These are phyloP conservation scores for Heloderma charlesbogerti DNA, from an alignment of 2,113 vertebrate species.

Conservation along the genomic window DNA sequence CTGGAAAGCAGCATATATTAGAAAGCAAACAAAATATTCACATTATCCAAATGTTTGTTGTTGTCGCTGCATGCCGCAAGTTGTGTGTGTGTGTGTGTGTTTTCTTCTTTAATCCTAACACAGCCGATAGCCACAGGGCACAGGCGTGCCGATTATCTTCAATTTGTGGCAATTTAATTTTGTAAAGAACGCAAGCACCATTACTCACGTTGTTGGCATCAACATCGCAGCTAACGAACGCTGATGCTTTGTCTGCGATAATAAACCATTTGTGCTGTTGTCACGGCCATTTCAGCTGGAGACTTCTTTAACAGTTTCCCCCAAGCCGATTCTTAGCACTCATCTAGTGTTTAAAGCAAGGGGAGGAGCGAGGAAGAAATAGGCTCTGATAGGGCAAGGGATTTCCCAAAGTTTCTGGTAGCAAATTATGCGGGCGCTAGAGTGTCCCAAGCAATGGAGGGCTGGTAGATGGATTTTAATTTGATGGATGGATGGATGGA, in stretches of 20 bases:
- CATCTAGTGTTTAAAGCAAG: too few relatives aligned
- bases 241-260: not conserved
- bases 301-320: not conserved
- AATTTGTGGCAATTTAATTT: constrained; percentile 10
- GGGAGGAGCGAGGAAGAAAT: not conserved
- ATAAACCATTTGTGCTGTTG: not conserved
- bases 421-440: not conserved
- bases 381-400: not conserved
- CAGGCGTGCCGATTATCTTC: not conserved
- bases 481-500: too few relatives aligned
- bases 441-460: not conserved
- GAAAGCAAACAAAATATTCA: not conserved
- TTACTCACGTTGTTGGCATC: not conserved
- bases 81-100: constrained; percentile 7
- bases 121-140: not conserved
- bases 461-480: not conserved
- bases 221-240: not conserved
- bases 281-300: not conserved
- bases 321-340: too few relatives aligned
- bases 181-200: not conserved
- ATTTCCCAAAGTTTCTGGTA: not conserved
- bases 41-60: constrained; percentile 29
- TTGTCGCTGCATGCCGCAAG: constrained; percentile 18
- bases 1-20: not conserved
- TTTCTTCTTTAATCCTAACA: not conserved